Evolutionary conservation across 2,113 vertebrate species (phyloP), one percentile per base, ranked within the genome.

Genomic region (Xiphophorus couchianus): DNA sequence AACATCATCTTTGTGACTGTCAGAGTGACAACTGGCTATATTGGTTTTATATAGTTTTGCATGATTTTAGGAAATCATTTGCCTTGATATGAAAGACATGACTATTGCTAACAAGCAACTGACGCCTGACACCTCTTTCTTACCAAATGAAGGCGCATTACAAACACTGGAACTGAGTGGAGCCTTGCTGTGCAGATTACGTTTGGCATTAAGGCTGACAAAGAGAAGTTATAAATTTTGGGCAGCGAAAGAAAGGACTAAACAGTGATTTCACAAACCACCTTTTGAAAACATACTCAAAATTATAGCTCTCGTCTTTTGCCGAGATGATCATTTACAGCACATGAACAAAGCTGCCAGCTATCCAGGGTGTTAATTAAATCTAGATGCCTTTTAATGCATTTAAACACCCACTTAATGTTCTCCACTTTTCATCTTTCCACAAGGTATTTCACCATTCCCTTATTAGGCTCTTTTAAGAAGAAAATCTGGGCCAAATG

Each of bases 371-470:
- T 88, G 90, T 91, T 94, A 94, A 94, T 94, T 94, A 93, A 94
- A 93, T 91, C 88, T 90, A 81, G 89, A 92, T 84, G 84, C 87
- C 86, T 87, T 94, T 91, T 92, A 89, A 92, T 92, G 88, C 92
- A 93, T 93, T 93, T 92, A 93, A 94, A 93, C 91, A 91, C 90
- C 89, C 89, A 92, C 93, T 94, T 94, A 91, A 92, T 90, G 71
- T 82, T 88, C 80, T 87, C 87, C 82, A 86, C 90, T 92, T 92
- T 89, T 90, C 86, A 89, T 92, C 82, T 83, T 76, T 91, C 86
- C 89, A 89, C 92, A 93, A 91, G 80, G 88, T 89, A 83, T 87
- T 90, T 75, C 77, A 90, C 83, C 89, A 87, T 93, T 92, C 86
- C 88, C 86, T 92, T 92, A 81, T 87, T 89, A 85, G 86, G 77